phyloP scores from a whole-genome alignment of 2,113 vertebrate genomes.

The Phyllopteryx taeniolatus region DNA sequence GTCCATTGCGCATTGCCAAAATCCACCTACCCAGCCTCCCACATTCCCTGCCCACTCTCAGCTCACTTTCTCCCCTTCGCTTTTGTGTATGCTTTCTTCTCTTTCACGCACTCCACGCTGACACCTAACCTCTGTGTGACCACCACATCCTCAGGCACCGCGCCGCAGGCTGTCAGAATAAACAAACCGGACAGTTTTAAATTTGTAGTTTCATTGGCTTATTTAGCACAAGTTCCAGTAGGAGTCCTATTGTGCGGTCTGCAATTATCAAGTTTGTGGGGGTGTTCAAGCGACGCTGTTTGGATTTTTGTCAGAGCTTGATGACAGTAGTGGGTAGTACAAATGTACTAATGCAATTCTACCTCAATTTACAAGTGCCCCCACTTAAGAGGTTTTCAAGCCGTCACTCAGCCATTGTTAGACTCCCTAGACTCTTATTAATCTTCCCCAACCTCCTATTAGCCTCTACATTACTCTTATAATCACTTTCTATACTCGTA shows the following conservation, averaged over 20 bases:
- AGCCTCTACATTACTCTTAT: no score
- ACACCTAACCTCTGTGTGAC: constrained; percentile 65
- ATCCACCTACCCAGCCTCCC: constrained; percentile 68
- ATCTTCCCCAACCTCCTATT: no score
- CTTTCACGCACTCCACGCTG: constrained; percentile 55
- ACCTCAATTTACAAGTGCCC: no score
- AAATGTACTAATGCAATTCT: neutral
- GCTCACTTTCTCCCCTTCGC: constrained; percentile 33
- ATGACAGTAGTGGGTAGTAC: neutral
- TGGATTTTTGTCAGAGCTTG: constrained; percentile 40
- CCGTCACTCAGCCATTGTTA: no score
- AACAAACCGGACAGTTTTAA: constrained; percentile 65
- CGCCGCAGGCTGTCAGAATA: constrained; percentile 59
- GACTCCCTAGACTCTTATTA: no score
- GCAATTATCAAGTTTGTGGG: constrained; percentile 63
- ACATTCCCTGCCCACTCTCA: constrained; percentile 61
- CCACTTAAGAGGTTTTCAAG: no score
- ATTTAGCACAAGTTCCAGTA: constrained; percentile 63
- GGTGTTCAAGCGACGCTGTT: constrained; percentile 60
- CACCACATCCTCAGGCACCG: constrained; percentile 46
- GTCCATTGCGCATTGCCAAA: constrained; percentile 63
- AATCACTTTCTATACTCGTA: no score
- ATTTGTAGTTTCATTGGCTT: constrained; percentile 70
- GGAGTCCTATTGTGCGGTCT: constrained; percentile 58
- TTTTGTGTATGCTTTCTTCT: constrained; percentile 46